Conservation (phyloP, 2,797 vertebrate genomes). For the Graptemys geographica region DNA sequence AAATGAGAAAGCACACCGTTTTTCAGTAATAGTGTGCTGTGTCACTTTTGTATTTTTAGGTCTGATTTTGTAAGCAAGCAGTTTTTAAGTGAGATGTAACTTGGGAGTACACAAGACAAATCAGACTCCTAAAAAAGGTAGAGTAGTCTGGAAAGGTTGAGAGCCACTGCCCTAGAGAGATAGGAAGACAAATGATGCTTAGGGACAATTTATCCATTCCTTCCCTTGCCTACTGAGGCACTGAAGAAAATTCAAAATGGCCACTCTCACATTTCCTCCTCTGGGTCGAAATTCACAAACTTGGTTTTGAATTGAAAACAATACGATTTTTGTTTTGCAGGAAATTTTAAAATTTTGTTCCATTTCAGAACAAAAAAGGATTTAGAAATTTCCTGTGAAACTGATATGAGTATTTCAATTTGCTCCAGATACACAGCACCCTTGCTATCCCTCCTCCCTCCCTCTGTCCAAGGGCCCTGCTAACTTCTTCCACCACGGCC, state of each 20-base stretch:
- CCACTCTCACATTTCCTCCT: background rate
- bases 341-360: background rate
- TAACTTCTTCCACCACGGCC: background rate
- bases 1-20: no score
- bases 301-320: background rate
- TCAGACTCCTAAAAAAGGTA: no score
- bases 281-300: background rate
- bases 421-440: background rate
- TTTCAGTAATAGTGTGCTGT: no score
- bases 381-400: background rate
- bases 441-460: background rate
- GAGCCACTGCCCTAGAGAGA: background rate
- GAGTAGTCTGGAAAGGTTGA: no score
- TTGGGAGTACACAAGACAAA: no score
- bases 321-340: background rate
- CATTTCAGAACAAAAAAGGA: background rate
- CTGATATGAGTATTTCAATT: background rate
- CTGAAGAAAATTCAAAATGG: background rate
- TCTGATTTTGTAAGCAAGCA: no score
- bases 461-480: background rate
- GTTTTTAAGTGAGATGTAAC: no score
- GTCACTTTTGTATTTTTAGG: no score
- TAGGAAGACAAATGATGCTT: background rate
- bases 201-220: background rate
- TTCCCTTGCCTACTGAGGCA: background rate